Base-by-base conservation (phyloP, 2,113 vertebrate species). In the Gasterosteus aculeatus region DNA sequence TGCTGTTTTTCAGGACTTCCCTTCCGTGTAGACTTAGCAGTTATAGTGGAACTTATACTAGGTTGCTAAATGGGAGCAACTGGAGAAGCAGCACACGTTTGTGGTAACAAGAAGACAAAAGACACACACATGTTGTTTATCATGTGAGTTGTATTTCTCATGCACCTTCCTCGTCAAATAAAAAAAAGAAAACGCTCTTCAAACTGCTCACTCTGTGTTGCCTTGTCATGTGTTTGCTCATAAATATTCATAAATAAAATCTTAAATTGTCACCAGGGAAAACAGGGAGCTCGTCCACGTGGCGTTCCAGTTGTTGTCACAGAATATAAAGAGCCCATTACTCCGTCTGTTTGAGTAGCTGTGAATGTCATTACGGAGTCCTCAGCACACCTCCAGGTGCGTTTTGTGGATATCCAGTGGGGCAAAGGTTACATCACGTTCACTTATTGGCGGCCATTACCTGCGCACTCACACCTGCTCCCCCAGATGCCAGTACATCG, bases 231-330 rank as follows among this genome's bases (percentile, higher is more conserved):
- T 78, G 77, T 81, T 82, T 76, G 51, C 79, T 79, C 72, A 89
- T 92, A 87, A 89, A 92, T 92, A 92, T 92, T 91, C 82, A 90
- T 86, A 68, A 44, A 61, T 41, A 61, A 81, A 80, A 85, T 80
- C 59, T 85, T 88, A 79, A 87, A 83, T 80, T 78, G 78, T 92
- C 81, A 88, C 51, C 4, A 57, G 68, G 66, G 81, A 70, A 68
- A 77, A 75, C 75, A 82, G 42, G 64, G 59, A 61, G 44, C 67
- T 82, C 73, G 74, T 78, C 29, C 58, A 63, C 73, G 44, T 61
- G 56, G 57, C 61, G 61, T 59, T 72, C 80, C 70, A 84, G 77
- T 83, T 72, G 75, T 81, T 85, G 67, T 82, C 75, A 73, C 58
- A 81, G 71, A 82, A 91, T 83, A 77, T 88, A 80, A 92, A 86